These are phyloP conservation scores for Actinostola sp. DNA, from an alignment of 92 coral and sea anemone species.

Conservation along the genomic window DNA sequence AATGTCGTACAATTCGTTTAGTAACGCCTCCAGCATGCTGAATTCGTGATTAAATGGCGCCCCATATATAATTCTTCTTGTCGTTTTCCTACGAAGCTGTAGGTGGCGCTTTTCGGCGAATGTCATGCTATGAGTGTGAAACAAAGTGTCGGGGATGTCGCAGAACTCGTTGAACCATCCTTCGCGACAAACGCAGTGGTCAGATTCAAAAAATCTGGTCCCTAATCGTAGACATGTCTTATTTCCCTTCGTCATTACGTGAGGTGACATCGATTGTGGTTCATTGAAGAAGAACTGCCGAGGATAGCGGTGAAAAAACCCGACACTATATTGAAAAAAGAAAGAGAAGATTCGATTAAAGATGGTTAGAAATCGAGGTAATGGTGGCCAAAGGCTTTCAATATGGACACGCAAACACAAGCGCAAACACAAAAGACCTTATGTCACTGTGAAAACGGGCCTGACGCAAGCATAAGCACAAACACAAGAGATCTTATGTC, in stretches of 20 bases:
- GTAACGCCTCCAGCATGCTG: slow-evolving; percentile 11
- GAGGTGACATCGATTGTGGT: neutral
- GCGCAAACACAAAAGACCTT: no score
- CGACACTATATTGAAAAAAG: no score
- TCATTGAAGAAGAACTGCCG: neutral
- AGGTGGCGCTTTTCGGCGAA: neutral
- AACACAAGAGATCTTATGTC: no score
- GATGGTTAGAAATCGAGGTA: no score
- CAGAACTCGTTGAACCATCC: slow-evolving; percentile 9
- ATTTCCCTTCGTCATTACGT: neutral
- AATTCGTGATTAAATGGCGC: slow-evolving; percentile 19
- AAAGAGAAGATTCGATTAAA: no score
- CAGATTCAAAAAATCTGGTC: neutral
- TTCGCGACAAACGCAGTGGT: neutral
- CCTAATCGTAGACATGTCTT: neutral
- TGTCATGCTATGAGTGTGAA: neutral
- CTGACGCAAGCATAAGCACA: no score
- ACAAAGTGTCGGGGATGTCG: neutral
- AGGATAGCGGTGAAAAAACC: slow-evolving; percentile 2
- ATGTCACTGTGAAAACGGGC: no score
- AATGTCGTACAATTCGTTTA: slow-evolving; percentile 10
- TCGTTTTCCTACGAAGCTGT: neutral
- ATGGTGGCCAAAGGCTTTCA: no score
- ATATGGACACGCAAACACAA: no score
- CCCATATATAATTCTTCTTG: slow-evolving; percentile 10